Evolutionary conservation across 2,888 invertebrate species (phyloP), one percentile per base, ranked within the genome.

Genomic region (Zelleria hepariella): DNA sequence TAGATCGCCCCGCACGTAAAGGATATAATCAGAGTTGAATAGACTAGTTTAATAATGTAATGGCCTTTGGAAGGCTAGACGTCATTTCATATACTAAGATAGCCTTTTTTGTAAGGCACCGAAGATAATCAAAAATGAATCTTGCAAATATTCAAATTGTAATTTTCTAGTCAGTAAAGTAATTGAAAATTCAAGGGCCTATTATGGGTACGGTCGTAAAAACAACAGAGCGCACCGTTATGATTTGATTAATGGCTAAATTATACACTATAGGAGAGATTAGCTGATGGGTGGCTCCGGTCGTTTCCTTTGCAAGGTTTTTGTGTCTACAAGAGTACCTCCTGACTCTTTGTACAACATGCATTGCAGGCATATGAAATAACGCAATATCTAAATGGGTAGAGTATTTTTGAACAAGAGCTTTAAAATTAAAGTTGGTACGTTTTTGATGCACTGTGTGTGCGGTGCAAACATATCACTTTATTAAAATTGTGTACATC

Each of bases 211-310:
- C 24, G 48, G 23, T 57, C 57, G 57, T 57, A 57, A 57, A 57
- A 57, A 57, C 57, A 47, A 57, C 57, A 57, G 57, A 47, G 48
- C 15, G 25, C 24, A 48, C 62, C 63, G 63, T 61, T 65, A 64
- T 58, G 27, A 47, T 60, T 60, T 62, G 62, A 60, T 61, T 61
- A 63, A 63, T 65, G 62, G 57, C 57, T 10, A 48, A 57, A 57
- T 57, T 57, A 57, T 57, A 48, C 57, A 48, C 56, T 20, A 20
- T 8, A 47, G 32, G 32, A 15, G 32, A 48, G 57, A 57, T 47
- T n/a, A 57, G 48, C 42, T 23, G 57, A 23, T 48, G 57, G 47
- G 21, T 42, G 47, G 57, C 48, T 23, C 26, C n/a, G 57, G 23
- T 20, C 23, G 56, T 56, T 32, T 56, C 56, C 25, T 54, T 15